Evolutionary conservation across 1,140 invertebrate genomes (phyloP).

Genomic region (Tenebrio molitor): DNA sequence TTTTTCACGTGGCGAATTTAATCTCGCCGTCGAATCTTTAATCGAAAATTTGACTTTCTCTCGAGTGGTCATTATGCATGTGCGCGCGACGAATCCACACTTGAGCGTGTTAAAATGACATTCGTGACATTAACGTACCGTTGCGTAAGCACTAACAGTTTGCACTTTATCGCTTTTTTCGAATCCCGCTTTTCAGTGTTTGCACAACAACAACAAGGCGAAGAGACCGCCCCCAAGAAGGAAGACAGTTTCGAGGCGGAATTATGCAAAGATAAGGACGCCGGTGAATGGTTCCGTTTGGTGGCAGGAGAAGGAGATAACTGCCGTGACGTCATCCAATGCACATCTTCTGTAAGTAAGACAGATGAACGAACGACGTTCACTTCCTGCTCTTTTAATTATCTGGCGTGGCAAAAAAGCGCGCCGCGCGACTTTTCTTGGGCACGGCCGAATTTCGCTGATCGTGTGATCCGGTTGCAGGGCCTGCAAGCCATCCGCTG

Average conservation of each 20-base stretch:
- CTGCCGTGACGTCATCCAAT: conserved; percentile 95
- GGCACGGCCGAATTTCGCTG: not conserved
- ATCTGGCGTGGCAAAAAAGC: not conserved
- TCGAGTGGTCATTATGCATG: conserved; percentile 2
- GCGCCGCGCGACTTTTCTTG: conserved; percentile 5
- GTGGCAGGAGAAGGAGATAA: conserved; percentile 91
- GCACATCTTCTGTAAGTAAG: conserved; percentile 86
- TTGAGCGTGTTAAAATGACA: conserved; percentile 24
- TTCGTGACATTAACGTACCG: conserved; percentile 14
- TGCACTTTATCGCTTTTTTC: not conserved
- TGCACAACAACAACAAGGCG: conserved; percentile 56
- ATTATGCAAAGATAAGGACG: conserved; percentile 93
- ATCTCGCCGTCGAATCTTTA: not conserved
- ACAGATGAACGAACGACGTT: not conserved
- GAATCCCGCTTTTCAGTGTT: conserved; percentile 43
- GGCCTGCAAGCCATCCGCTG: conserved; percentile 94
- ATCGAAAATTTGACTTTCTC: conserved; percentile 27
- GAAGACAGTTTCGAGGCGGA: conserved; percentile 89
- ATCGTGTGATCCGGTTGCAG: conserved; percentile 66
- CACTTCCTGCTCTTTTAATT: conserved; percentile 28
- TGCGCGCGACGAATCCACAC: conserved; percentile 6
- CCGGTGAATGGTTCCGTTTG: conserved; percentile 95
- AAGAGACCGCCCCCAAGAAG: conserved; percentile 75
- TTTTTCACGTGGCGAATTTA: conserved; percentile 9
- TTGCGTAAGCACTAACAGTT: conserved; percentile 3